Base-by-base conservation (phyloP, 2,888 invertebrate species). In the Agonopterix subpropinquella region DNA sequence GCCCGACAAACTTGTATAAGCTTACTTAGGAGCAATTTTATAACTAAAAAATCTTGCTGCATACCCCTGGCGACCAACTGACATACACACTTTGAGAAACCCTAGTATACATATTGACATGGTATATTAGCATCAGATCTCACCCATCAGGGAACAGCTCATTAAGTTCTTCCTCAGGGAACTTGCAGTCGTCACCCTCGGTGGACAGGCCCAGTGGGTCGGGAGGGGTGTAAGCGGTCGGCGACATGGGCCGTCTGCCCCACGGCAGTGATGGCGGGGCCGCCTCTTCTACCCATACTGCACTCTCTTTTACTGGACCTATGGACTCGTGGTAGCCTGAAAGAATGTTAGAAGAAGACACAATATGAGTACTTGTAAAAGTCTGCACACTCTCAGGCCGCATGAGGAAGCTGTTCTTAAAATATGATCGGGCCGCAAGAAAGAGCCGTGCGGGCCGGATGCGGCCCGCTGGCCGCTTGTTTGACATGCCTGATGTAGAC, bases 221-320 rank as follows among this genome's bases (percentile, higher is more conserved):
- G 60, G 98, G 96, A 53, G 96, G 95, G 46, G 95, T 94, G 62
- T 95, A 93, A 36, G 94, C 93, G 1, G 95, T 93, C 0, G 97
- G 96, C 0, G 97, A 95, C 62, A 97, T 89, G 0, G 97, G 94
- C 50, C 97, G 90, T 11, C 96, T 90, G 1, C 96, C 96, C 93
- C 96, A 95, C 9, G 94, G 93, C 48, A 94, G 84, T 15, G 92
- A 92, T 52, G 94, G 94, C 1, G 95, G 91, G 1, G 96, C 95
- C 0, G 96, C 94, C 83, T 99, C 99, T 77, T 99, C 98, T 1
- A 99, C 96, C 99, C 99, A 99, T 3, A 99, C 97, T 5, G 98
- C 98, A 61, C 97, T 98, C 76, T 99, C 99, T 76, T 99, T 98
- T 59, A 98, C 92, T 0, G 98, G 98, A 0, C 96, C 96, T 66